A percentile compares a stretch with the other conserved stretches of the same genome.
Evolutionary conservation across 2,888 invertebrate genomes (phyloP).

Genomic region (Zonitis immaculata): DNA sequence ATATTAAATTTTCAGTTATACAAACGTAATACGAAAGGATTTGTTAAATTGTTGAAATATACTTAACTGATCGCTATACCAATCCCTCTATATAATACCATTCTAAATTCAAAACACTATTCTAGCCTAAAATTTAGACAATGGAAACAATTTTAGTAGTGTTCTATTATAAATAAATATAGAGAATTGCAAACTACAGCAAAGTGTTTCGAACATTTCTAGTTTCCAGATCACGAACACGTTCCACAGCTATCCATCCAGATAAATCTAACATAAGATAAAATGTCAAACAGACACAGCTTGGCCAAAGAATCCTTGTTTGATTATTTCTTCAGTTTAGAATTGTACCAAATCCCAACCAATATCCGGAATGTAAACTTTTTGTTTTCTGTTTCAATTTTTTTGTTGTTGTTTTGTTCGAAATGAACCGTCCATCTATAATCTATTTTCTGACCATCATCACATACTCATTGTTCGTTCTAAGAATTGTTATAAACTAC

Average conservation of each 20-base stretch:
- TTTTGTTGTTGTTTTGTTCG: background rate
- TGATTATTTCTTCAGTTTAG: slow-evolving; percentile 33
- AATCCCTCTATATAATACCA: no score
- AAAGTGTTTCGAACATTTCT: slow-evolving; percentile 21
- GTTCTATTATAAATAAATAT: background rate
- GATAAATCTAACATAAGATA: slow-evolving; percentile 37
- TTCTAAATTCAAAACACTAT: no score
- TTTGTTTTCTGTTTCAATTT: slow-evolving; percentile 3
- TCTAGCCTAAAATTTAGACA: background rate
- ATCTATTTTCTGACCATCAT: slow-evolving; percentile 22
- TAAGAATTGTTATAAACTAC: slow-evolving; percentile 13
- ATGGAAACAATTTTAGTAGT: background rate
- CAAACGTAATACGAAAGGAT: background rate
- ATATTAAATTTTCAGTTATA: background rate
- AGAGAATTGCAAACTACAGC: no score
- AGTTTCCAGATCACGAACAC: slow-evolving; percentile 38
- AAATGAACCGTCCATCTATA: slow-evolving; percentile 8
- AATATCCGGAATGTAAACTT: slow-evolving; percentile 27
- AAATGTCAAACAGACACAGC: slow-evolving; percentile 37
- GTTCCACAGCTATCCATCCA: slow-evolving; percentile 36
- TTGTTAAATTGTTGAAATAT: no score
- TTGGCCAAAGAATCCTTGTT: slow-evolving; percentile 39
- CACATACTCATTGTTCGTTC: slow-evolving; percentile 3
- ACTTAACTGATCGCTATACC: no score
- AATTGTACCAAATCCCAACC: no score